These are phyloP conservation scores for Nebria ingens DNA, from an alignment of 1,140 invertebrate species.

Conservation along the genomic window DNA sequence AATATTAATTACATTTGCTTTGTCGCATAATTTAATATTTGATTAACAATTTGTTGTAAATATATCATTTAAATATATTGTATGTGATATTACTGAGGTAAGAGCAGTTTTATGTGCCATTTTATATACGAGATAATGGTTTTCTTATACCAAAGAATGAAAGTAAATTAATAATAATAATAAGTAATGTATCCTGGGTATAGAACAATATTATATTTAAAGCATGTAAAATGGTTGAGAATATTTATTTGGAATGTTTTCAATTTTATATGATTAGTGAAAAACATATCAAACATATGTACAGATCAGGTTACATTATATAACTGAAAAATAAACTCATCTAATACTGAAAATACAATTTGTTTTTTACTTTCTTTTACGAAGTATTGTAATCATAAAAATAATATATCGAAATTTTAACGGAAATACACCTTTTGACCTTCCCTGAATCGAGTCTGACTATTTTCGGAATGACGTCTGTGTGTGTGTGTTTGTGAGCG, in stretches of 20 bases:
- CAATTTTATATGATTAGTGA: slow-evolving; percentile 7
- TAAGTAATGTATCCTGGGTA: slow-evolving; percentile 2
- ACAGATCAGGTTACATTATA: slow-evolving; percentile 5
- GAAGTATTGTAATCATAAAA: no score
- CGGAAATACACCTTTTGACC: no score
- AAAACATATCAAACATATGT: slow-evolving; percentile 2
- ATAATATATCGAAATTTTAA: no score
- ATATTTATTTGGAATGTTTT: not conserved
- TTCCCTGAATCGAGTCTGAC: no score
- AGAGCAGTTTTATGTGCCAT: slow-evolving; percentile 2
- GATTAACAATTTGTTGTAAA: not conserved
- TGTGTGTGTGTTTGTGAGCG: no score
- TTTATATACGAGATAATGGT: slow-evolving; percentile 4
- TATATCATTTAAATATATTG: slow-evolving; percentile 3
- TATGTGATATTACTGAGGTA: slow-evolving; percentile 7
- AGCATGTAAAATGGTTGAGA: not conserved
- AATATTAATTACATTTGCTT: no score
- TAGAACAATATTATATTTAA: not conserved
- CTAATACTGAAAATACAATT: not conserved
- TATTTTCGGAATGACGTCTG: no score
- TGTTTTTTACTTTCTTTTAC: no score
- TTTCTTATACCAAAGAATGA: slow-evolving; percentile 5
- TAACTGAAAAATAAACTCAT: slow-evolving; percentile 2
- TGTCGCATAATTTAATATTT: not conserved
- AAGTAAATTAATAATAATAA: no score